These are phyloP conservation scores for Takifugu ocellatus DNA, from an alignment of 2,797 vertebrate genomes.

Conservation along the genomic window DNA sequence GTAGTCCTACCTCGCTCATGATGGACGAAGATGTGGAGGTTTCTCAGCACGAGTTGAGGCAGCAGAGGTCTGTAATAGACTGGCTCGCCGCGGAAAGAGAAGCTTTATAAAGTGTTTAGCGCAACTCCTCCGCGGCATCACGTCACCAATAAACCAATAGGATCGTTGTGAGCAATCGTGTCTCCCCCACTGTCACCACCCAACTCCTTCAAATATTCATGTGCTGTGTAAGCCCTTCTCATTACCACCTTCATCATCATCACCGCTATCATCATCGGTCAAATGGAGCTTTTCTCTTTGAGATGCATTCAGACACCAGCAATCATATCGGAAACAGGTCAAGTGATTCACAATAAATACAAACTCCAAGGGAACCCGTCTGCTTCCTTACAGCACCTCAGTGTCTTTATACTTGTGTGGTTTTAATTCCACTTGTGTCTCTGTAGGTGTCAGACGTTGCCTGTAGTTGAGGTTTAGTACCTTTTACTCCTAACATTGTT, in stretches of 20 bases:
- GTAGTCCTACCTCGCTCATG: constrained; percentile 76
- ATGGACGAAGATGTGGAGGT: constrained; percentile 45
- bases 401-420: too few relatives aligned
- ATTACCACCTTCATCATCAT: constrained; percentile 21
- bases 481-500: too few relatives aligned
- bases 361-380: too few relatives aligned
- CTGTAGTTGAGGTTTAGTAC: too few relatives aligned
- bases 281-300: constrained; percentile 25
- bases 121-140: constrained; percentile 71
- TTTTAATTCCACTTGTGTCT: too few relatives aligned
- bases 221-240: constrained; percentile 46
- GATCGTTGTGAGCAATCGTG: constrained; percentile 68
- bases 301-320: too few relatives aligned
- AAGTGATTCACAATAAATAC: too few relatives aligned
- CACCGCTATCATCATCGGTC: constrained; percentile 27
- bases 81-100: constrained; percentile 49
- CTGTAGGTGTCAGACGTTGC: too few relatives aligned
- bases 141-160: constrained; percentile 76
- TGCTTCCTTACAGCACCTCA: too few relatives aligned
- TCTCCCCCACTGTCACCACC: constrained; percentile 68
- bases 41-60: constrained; percentile 54
- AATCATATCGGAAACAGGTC: too few relatives aligned
- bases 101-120: constrained; percentile 78
- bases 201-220: constrained; percentile 64
- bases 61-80: constrained; percentile 55